Conservation (phyloP, 2,888 invertebrate species). For the Meloe dianella region DNA sequence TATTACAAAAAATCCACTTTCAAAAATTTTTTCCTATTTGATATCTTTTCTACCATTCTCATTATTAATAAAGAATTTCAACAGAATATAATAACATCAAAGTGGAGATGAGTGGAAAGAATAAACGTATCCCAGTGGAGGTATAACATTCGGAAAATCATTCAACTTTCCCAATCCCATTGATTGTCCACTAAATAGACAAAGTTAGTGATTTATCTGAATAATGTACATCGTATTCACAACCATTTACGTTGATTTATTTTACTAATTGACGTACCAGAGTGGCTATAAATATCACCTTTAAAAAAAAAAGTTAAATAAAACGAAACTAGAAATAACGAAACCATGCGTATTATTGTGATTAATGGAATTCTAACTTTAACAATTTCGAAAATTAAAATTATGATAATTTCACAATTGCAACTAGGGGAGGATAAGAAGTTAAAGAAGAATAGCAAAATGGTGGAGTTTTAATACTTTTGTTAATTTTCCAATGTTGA, state of each 20-base stretch:
- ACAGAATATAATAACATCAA: not conserved
- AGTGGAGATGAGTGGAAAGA: not conserved
- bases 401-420: constrained; percentile 9
- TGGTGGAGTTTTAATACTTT: not conserved
- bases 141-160: not conserved
- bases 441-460: not conserved
- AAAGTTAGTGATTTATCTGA: not conserved
- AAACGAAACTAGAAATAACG: not conserved
- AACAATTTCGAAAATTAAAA: constrained; percentile 7
- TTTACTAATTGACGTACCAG: not conserved
- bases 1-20: not conserved
- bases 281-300: not conserved
- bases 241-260: not conserved
- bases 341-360: not conserved
- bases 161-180: not conserved
- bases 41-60: not conserved
- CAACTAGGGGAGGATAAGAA: not conserved
- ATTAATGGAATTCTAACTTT: not conserved
- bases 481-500: constrained; percentile 8
- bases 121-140: not conserved
- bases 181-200: constrained; percentile 14
- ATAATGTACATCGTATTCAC: not conserved
- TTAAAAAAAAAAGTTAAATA: not conserved
- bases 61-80: not conserved
- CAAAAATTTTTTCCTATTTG: not conserved